phyloP scores from a whole-genome alignment of 2,797 vertebrate genomes.

The Dicrostonyx torquatus region DNA sequence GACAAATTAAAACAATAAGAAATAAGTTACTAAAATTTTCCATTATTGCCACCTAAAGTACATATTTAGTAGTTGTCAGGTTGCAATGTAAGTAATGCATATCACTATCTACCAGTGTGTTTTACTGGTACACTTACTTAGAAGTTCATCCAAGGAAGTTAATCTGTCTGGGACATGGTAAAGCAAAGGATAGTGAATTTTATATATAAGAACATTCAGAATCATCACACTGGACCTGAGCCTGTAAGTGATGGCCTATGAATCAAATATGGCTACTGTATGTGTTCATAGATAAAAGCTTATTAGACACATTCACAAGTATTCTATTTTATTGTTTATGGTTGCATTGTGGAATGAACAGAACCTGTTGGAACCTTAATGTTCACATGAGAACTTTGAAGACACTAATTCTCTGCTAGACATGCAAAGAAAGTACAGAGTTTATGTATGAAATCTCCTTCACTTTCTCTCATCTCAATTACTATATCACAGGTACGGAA shows the following conservation, averaged over 20 bases:
- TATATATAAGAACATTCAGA: not conserved
- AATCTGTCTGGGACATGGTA: not conserved
- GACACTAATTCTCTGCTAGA: not conserved
- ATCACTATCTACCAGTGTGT: not conserved
- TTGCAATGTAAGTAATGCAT: not conserved
- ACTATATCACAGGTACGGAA: not conserved
- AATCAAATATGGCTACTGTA: not conserved
- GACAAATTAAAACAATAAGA: conserved; percentile 15
- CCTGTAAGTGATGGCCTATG: not conserved
- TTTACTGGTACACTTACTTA: conserved; percentile 21
- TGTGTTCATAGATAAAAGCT: conserved; percentile 8
- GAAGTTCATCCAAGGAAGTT: not conserved
- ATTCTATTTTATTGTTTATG: not conserved
- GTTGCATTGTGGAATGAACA: conserved; percentile 5
- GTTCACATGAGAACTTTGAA: not conserved
- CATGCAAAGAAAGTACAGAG: not conserved
- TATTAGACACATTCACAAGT: not conserved
- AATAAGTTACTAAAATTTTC: not conserved
- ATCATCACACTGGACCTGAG: not conserved
- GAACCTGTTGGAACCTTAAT: not conserved
- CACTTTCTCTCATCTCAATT: not conserved
- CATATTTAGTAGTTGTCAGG: not conserved
- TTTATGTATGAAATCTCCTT: not conserved
- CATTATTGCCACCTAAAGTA: not conserved
- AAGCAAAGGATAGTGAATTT: not conserved